A percentile compares a stretch with the other conserved stretches of the same genome.
Evolutionary conservation across 2,888 invertebrate species (phyloP).

Genomic region (Pycnomerus fuliginosus): DNA sequence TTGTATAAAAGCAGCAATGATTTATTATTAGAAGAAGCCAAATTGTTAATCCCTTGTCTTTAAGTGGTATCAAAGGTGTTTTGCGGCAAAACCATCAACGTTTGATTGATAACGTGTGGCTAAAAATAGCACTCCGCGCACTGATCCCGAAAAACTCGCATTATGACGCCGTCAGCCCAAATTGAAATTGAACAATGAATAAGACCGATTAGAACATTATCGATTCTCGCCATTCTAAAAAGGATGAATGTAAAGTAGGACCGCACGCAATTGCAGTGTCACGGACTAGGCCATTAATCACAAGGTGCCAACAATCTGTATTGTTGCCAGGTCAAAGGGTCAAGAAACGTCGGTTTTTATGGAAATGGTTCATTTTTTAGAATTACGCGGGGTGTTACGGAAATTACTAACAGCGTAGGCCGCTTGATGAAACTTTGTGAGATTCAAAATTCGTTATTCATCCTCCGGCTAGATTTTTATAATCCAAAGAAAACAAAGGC

Average conservation of each 20-base stretch:
- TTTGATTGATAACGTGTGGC: slow-evolving; percentile 15
- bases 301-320: slow-evolving; percentile 19
- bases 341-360: too few relatives aligned
- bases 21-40: too few relatives aligned
- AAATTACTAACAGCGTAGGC: not conserved
- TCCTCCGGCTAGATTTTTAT: slow-evolving; percentile 12
- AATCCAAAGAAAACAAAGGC: slow-evolving; percentile 26
- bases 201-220: slow-evolving; percentile 16
- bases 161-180: slow-evolving; percentile 12
- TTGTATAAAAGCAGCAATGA: too few relatives aligned
- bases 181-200: slow-evolving; percentile 22
- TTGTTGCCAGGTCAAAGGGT: slow-evolving; percentile 28
- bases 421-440: slow-evolving; percentile 7
- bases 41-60: too few relatives aligned
- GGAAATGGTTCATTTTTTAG: too few relatives aligned
- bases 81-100: slow-evolving; percentile 3
- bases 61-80: too few relatives aligned
- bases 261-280: slow-evolving; percentile 26
- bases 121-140: not conserved
- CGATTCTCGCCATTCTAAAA: slow-evolving; percentile 17
- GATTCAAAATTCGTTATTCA: slow-evolving; percentile 7
- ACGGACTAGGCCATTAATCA: slow-evolving; percentile 30
- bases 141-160: slow-evolving; percentile 14
- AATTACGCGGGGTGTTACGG: not conserved
- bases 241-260: slow-evolving; percentile 18